These are phyloP conservation scores for Polypterus bichir DNA, from an alignment of 2,113 vertebrate genomes.

Conservation along the genomic window DNA sequence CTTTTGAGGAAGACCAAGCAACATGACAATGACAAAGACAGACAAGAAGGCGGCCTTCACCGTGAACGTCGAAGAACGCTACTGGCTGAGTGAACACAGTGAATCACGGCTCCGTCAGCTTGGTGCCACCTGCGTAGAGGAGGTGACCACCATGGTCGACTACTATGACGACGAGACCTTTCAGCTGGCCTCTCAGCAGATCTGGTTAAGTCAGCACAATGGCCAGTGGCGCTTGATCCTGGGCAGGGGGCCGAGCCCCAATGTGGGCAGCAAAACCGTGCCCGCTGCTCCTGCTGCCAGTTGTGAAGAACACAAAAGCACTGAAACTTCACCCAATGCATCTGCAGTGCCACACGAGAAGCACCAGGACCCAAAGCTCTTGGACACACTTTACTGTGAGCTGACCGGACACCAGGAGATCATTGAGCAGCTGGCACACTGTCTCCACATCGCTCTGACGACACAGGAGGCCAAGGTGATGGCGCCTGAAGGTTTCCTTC, in stretches of 20 bases:
- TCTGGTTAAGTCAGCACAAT: constrained; percentile 26
- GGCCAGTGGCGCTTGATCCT: constrained; percentile 22
- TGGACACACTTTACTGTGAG: constrained; percentile 14
- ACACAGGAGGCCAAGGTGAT: neutral
- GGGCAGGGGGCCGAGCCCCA: neutral
- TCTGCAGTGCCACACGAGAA: too few relatives aligned
- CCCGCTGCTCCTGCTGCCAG: too few relatives aligned
- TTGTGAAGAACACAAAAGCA: too few relatives aligned
- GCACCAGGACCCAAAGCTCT: neutral
- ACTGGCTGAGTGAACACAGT: constrained; percentile 17
- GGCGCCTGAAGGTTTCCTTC: constrained; percentile 16
- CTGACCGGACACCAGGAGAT: constrained; percentile 18
- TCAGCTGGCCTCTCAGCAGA: constrained; percentile 21
- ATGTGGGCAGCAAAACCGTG: neutral
- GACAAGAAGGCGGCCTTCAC: constrained; percentile 1
- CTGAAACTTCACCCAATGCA: too few relatives aligned
- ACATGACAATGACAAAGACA: neutral
- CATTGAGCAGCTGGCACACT: constrained; percentile 14
- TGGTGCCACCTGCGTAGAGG: constrained; percentile 13
- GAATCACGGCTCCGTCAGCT: constrained; percentile 15
- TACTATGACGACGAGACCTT: constrained; percentile 30
- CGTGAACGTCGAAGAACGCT: constrained; percentile 22
- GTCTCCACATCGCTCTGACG: constrained; percentile 15
- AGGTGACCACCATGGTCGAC: constrained; percentile 13
- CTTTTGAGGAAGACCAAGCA: neutral